phyloP scores from a whole-genome alignment of 2,113 vertebrate genomes.

The Corythornis vintsioides region DNA sequence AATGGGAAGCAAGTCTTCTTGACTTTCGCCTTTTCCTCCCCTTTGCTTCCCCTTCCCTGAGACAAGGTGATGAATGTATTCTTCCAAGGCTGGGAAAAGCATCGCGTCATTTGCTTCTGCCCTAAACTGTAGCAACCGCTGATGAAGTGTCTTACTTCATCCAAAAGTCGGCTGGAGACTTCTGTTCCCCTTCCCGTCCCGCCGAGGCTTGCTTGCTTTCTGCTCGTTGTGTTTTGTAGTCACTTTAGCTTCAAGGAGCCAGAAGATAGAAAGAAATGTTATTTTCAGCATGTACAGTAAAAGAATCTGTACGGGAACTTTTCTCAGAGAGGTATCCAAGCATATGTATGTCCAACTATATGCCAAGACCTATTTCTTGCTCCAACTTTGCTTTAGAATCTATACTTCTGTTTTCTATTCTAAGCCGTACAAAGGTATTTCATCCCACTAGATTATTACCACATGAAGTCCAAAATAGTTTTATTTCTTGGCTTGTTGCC shows the following conservation, averaged over 20 bases:
- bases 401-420: not conserved
- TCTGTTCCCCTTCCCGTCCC: not conserved
- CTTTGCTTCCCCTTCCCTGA: not conserved
- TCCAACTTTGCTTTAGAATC: not conserved
- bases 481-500: not conserved
- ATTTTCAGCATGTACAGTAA: conserved; percentile 7
- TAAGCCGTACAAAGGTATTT: not conserved
- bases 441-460: not conserved
- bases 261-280: not conserved
- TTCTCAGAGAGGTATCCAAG: not conserved
- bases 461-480: not conserved
- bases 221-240: not conserved
- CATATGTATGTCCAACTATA: not conserved
- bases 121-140: not conserved
- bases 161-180: not conserved
- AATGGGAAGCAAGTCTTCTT: not conserved
- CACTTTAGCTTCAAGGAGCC: not conserved
- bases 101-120: not conserved
- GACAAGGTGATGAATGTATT: conserved; percentile 30
- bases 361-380: not conserved
- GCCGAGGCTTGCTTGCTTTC: not conserved
- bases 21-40: not conserved
- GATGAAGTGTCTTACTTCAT: not conserved
- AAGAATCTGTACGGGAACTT: not conserved
- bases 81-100: not conserved